Conservation (phyloP, 2,888 invertebrate genomes). For the Drosophila nigricruria region DNA sequence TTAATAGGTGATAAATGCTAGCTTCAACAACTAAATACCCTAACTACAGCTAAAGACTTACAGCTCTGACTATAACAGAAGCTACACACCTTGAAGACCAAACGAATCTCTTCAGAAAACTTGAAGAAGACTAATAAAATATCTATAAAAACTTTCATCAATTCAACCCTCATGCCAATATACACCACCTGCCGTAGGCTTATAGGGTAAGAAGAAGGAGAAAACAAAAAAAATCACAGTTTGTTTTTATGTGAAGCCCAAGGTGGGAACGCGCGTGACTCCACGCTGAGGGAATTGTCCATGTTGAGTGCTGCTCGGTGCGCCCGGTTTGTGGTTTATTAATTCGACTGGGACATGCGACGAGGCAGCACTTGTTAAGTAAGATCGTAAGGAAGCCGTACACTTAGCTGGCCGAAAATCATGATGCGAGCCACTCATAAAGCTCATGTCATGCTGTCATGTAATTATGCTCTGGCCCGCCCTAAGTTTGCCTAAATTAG, state of each 20-base stretch:
- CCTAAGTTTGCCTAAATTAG: conserved; percentile 47
- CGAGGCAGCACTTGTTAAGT: conserved; percentile 61
- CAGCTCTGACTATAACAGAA: no score
- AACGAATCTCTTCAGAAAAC: background rate
- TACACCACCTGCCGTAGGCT: background rate
- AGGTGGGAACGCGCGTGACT: conserved; percentile 19
- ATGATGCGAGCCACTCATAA: conserved; percentile 29
- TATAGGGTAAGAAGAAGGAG: conserved; percentile 11
- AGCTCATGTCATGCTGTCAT: conserved; percentile 34
- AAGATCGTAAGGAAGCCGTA: conserved; percentile 34
- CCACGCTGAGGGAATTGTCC: background rate
- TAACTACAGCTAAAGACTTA: no score
- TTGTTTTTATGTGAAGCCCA: conserved; percentile 61
- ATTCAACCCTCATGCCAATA: background rate
- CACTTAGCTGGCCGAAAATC: conserved; percentile 47
- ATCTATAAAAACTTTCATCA: background rate
- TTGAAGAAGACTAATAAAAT: background rate
- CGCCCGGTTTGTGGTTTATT: conserved; percentile 64
- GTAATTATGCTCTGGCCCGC: conserved; percentile 40
- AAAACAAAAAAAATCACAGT: conserved; percentile 68
- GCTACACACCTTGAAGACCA: no score
- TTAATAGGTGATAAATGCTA: no score
- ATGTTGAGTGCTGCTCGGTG: conserved; percentile 45
- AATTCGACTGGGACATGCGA: conserved; percentile 71
- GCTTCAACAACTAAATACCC: no score